Percentiles rank a stretch among this genome's conserved stretches.
Conservation (phyloP, 2,888 invertebrate genomes). For the Anoplius nigerrimus region DNA sequence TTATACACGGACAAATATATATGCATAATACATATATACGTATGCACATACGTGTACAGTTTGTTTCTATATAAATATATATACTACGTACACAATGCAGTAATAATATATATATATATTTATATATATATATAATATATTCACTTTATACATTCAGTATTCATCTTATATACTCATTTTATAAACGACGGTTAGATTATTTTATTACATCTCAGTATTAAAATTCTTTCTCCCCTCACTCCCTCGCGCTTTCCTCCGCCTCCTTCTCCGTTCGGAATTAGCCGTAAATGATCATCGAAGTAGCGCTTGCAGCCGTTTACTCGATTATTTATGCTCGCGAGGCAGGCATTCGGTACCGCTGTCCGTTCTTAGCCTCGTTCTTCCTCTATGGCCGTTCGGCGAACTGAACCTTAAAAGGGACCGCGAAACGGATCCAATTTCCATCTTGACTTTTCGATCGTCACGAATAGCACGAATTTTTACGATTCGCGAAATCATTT, state of each 20-base stretch:
- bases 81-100: constrained; percentile 60
- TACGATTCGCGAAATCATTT: no score
- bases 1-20: constrained; percentile 31
- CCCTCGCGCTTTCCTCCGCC: constrained; percentile 32
- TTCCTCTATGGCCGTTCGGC: no score
- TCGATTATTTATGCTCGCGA: constrained; percentile 11
- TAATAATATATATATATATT: constrained; percentile 55
- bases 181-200: constrained; percentile 67
- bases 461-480: no score
- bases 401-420: no score
- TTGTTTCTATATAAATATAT: constrained; percentile 44
- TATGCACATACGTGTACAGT: constrained; percentile 3
- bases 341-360: constrained; percentile 13
- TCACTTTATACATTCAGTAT: constrained; percentile 58
- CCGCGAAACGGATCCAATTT: no score
- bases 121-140: constrained; percentile 50
- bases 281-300: neutral
- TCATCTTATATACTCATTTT: constrained; percentile 62
- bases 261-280: constrained; percentile 20
- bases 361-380: neutral
- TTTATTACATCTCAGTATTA: constrained; percentile 65
- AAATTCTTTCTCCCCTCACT: constrained; percentile 48
- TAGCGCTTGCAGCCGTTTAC: constrained; percentile 9
- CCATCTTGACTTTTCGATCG: no score
- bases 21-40: constrained; percentile 36